Evolutionary conservation across 37 sponge, comb jelly and placozoan species (phyloP).

Genomic region (Cladorhizidae sp.): DNA sequence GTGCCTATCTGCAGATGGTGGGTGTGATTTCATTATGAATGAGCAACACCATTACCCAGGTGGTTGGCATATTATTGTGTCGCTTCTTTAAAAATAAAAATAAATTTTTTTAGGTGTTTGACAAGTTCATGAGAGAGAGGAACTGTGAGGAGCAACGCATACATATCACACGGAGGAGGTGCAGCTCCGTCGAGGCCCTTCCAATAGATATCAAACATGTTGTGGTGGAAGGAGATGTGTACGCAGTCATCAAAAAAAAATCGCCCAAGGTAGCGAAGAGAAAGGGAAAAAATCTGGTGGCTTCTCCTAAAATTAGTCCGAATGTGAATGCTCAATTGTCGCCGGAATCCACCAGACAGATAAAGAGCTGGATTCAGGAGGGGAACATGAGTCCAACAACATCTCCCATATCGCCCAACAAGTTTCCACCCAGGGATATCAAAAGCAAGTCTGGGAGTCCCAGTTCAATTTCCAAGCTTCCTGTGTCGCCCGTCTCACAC

Average conservation of each 20-base stretch:
- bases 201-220: neutral
- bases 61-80: too few species aligned
- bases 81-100: too few species aligned
- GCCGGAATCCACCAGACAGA: neutral
- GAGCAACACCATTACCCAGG: too few species aligned
- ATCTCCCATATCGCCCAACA: neutral
- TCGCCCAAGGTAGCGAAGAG: neutral
- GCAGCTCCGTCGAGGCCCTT: neutral
- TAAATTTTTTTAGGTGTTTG: neutral
- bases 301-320: neutral
- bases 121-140: neutral
- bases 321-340: conserved; percentile 1
- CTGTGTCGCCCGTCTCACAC: too few species aligned
- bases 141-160: neutral
- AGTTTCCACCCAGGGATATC: too few species aligned
- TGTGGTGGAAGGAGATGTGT: neutral
- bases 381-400: too few species aligned
- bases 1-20: too few species aligned
- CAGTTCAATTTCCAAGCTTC: too few species aligned
- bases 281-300: neutral
- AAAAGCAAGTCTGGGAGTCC: too few species aligned
- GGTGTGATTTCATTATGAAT: too few species aligned
- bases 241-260: conserved; percentile 4
- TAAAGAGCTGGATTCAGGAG: neutral
- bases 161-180: neutral